phyloP scores from a whole-genome alignment of 2,797 vertebrate species.

The Meda fulgida region DNA sequence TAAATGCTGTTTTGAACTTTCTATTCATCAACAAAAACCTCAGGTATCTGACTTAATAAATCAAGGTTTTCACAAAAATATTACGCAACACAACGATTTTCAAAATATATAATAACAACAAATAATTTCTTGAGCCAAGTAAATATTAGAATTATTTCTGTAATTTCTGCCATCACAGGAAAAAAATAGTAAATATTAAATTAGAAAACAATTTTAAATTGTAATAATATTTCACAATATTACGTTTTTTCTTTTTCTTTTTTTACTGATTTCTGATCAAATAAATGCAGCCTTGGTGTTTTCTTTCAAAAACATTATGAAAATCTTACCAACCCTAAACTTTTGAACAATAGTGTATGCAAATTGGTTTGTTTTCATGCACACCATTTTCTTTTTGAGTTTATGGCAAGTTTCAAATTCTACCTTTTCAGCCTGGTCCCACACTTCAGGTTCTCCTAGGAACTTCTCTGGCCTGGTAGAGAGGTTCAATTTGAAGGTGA shows the following conservation, averaged over 20 bases:
- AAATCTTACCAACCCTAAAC: background rate
- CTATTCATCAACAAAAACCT: background rate
- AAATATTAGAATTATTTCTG: background rate
- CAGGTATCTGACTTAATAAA: too few relatives aligned
- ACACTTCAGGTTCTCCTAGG: slow-evolving; percentile 89
- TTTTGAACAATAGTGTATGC: background rate
- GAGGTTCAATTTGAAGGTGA: slow-evolving; percentile 96
- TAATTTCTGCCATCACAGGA: too few relatives aligned
- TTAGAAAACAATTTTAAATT: too few relatives aligned
- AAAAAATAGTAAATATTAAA: too few relatives aligned
- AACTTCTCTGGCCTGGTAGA: slow-evolving; percentile 97
- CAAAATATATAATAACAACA: background rate
- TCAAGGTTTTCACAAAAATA: background rate
- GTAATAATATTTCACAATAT: background rate
- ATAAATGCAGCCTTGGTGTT: background rate
- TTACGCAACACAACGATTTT: background rate
- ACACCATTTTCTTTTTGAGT: background rate
- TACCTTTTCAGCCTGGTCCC: slow-evolving; percentile 97
- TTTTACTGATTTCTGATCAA: background rate
- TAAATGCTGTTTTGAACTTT: background rate
- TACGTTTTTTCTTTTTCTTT: background rate
- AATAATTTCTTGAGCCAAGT: background rate
- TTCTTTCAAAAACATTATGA: background rate
- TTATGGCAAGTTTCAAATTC: background rate
- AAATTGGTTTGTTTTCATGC: background rate